Evolutionary conservation across 2,797 vertebrate genomes (phyloP).

Genomic region (Anabas testudineus): DNA sequence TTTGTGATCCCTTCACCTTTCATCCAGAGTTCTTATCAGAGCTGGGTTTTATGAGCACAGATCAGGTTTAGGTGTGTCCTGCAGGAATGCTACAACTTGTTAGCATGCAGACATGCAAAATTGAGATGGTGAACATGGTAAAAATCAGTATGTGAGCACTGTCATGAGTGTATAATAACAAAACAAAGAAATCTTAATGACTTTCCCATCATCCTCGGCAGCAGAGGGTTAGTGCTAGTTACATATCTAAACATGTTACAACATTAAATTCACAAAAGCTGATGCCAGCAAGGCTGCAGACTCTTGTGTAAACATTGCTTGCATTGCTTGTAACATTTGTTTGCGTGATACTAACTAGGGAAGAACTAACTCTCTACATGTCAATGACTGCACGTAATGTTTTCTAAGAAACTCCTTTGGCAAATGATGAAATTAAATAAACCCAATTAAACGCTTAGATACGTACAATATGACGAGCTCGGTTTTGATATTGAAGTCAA

Average conservation of each 20-base stretch:
- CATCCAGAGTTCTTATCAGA: too few relatives aligned
- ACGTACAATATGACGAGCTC: slow-evolving; percentile 7
- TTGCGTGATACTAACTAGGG: too few relatives aligned
- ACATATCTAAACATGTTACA: not conserved
- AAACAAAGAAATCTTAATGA: too few relatives aligned
- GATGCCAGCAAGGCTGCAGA: not conserved
- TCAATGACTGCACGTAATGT: not conserved
- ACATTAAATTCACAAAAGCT: not conserved
- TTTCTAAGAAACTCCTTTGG: not conserved
- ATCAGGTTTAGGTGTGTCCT: too few relatives aligned
- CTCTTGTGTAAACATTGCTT: not conserved
- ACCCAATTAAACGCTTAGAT: slow-evolving; percentile 4
- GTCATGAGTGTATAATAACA: too few relatives aligned
- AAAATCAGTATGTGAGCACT: too few relatives aligned
- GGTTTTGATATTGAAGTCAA: slow-evolving; percentile 2
- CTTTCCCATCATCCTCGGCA: not conserved
- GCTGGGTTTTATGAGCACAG: too few relatives aligned
- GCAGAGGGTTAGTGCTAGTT: not conserved
- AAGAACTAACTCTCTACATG: not conserved
- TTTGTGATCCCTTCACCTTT: too few relatives aligned
- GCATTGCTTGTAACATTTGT: not conserved
- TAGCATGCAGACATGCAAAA: not conserved
- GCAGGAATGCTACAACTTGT: not conserved
- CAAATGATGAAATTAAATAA: slow-evolving; percentile 4
- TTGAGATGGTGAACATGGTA: too few relatives aligned